Base-by-base conservation (phyloP, 2,888 invertebrate genomes). In the Metacarcinus magister region DNA sequence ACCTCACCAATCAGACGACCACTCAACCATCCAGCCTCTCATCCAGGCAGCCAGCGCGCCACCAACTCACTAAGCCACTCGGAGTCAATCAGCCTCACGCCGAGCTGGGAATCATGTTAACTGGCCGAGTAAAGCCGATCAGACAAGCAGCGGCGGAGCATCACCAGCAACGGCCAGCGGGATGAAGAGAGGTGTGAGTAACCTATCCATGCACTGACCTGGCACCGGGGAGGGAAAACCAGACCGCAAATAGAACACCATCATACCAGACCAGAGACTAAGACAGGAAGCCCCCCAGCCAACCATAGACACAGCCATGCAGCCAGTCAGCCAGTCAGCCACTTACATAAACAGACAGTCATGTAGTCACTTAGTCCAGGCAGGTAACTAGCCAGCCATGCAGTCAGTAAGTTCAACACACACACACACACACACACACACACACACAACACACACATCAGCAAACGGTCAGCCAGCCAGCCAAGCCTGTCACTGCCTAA, bases 1-100 rank as follows among this genome's bases (percentile, higher is more conserved):
- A n/a, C 46, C 92, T 92, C 92, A 16, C 92, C 92, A 46, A 48
- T 54, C 92, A 92, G 92, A n/a, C n/a, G 19, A 93, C 67, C 67
- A 67, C 93, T 67, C 67, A 39, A 19, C 32, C 32, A 32, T 8
- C 19, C 67, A 93, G 39, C 32, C 67, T 8, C 43, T 67, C 67
- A 87, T 39, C 87, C 87, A 87, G 87, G 39, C 87, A 87, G 87
- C 87, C 54, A 28, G 32, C 54, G 39, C 60, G 39, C 32, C 32
- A 92, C 19, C 48, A 48, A 16, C 13, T 60, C 92, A 92, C 48
- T 60, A 48, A 54, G 92, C 48, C 92, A 32, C 54, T 92, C 92
- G 23, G 46, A n/a, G 87, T 39, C 87, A 87, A 87, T 87, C 87
- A 87, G 39, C 87, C 87, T 32, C 92, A 60, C 60, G 54, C 92